Conservation (phyloP, 2,888 invertebrate species). For the Aleiodes testaceus region DNA sequence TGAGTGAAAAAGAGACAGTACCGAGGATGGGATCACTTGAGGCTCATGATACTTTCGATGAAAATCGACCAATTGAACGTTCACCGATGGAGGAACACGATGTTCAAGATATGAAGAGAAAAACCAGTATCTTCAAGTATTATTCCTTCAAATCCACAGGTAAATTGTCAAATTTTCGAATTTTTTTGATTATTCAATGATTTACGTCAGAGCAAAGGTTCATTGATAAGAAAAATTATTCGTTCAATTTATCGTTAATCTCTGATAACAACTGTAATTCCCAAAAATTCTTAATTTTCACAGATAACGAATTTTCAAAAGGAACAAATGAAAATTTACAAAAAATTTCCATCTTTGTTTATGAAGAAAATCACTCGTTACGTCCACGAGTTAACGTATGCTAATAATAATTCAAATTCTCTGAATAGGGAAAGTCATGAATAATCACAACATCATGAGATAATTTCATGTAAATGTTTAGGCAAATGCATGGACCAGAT, state of each 20-base stretch:
- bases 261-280: not conserved
- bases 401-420: too few species aligned
- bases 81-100: conserved; percentile 50
- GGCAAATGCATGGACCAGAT: too few species aligned
- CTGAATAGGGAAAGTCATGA: too few species aligned
- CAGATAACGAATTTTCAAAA: too few species aligned
- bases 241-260: too few species aligned
- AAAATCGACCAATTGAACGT: conserved; percentile 29
- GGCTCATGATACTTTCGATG: conserved; percentile 50
- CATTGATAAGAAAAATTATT: conserved; percentile 25
- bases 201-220: conserved; percentile 12
- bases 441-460: too few species aligned
- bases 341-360: too few species aligned
- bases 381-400: too few species aligned
- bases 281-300: too few species aligned
- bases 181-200: not conserved
- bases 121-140: conserved; percentile 66
- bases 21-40: not conserved
- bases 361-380: too few species aligned
- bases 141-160: conserved; percentile 63
- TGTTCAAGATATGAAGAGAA: conserved; percentile 57
- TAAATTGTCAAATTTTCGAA: conserved; percentile 48
- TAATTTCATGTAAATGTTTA: too few species aligned
- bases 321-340: too few species aligned
- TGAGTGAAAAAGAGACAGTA: not conserved